These are phyloP conservation scores for Halictus quadricinctus DNA, from an alignment of 2,888 invertebrate genomes.

Conservation along the genomic window DNA sequence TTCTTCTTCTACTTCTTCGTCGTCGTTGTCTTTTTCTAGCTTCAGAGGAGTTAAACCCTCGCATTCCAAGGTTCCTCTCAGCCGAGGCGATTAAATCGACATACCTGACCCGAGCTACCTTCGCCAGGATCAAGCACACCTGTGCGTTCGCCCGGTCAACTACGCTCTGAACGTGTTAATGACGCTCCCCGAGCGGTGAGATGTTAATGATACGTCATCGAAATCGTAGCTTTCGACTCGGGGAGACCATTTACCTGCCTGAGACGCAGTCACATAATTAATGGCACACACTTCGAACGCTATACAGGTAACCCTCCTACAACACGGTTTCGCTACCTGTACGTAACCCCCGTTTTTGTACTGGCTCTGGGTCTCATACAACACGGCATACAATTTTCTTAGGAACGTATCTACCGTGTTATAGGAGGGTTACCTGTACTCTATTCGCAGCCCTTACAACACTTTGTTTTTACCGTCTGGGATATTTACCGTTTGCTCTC, in stretches of 20 bases:
- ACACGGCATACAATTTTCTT: too few species aligned
- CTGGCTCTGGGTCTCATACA: too few species aligned
- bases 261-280: background rate
- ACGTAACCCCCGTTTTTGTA: too few species aligned
- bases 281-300: too few species aligned
- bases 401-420: too few species aligned
- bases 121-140: conserved; percentile 16
- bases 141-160: conserved; percentile 6
- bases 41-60: conserved; percentile 40
- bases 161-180: background rate
- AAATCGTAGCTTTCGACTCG: background rate
- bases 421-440: too few species aligned
- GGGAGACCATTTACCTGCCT: background rate
- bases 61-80: conserved; percentile 59
- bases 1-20: background rate
- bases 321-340: too few species aligned
- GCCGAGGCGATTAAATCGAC: conserved; percentile 53
- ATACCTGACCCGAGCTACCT: conserved; percentile 51
- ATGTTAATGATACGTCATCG: background rate
- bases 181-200: background rate
- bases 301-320: too few species aligned
- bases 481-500: background rate
- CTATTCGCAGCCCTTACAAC: too few species aligned
- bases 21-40: background rate
- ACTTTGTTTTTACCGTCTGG: background rate